Percentiles rank a stretch among this genome's conserved stretches.
These are phyloP conservation scores for Arenaria interpres DNA, from an alignment of 2,113 vertebrate genomes.

Conservation along the genomic window DNA sequence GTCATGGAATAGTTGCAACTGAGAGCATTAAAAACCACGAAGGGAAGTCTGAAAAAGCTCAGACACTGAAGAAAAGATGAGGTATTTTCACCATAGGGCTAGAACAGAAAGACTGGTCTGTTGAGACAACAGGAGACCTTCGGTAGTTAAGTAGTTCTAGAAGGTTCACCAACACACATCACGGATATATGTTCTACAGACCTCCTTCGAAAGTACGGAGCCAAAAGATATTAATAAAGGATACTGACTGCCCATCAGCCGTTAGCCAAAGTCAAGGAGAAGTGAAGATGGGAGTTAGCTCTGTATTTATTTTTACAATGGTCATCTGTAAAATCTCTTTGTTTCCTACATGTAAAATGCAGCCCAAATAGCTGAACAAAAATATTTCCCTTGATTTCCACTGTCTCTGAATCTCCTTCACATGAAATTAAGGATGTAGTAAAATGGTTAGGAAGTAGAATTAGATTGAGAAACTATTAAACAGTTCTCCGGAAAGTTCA, in stretches of 20 bases:
- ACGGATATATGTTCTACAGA: not conserved
- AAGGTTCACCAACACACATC: not conserved
- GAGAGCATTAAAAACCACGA: not conserved
- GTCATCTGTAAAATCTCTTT: not conserved
- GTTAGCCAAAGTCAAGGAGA: not conserved
- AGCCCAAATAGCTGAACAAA: not conserved
- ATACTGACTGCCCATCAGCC: not conserved
- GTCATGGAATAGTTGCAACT: not conserved
- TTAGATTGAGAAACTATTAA: not conserved
- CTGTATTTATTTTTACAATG: not conserved
- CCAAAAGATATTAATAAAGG: not conserved
- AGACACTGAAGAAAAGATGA: not conserved
- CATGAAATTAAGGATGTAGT: not conserved
- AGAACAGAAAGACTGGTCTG: not conserved
- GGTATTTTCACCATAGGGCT: not conserved
- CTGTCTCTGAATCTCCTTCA: not conserved
- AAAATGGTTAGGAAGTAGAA: not conserved
- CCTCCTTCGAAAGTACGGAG: not conserved
- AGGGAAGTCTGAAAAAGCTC: not conserved
- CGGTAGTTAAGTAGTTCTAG: not conserved
- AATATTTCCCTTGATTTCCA: not conserved
- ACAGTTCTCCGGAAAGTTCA: not conserved
- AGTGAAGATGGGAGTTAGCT: not conserved
- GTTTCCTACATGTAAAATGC: not conserved
- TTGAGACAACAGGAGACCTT: not conserved